These are phyloP conservation scores for Hoplodrina ambigua DNA, from an alignment of 2,888 invertebrate genomes.

Conservation along the genomic window DNA sequence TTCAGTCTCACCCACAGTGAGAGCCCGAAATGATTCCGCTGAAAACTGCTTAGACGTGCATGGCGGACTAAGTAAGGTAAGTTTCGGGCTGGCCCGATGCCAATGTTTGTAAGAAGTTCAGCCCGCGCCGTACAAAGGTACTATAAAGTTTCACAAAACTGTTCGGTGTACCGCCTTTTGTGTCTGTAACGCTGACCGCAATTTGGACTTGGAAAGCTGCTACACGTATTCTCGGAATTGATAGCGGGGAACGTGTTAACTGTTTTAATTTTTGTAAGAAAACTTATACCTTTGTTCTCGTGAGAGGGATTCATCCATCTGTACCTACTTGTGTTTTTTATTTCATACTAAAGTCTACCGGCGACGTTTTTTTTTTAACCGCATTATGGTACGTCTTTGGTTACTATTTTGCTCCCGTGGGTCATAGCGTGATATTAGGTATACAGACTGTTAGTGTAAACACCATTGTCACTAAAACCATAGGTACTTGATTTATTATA, in stretches of 20 bases:
- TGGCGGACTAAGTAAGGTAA: constrained; percentile 75
- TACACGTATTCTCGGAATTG: constrained; percentile 41
- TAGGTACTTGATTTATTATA: no score
- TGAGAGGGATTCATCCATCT: neutral
- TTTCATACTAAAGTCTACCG: no score
- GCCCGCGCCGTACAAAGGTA: constrained; percentile 71
- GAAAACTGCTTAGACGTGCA: constrained; percentile 77
- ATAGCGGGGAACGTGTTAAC: constrained; percentile 44
- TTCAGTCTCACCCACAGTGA: constrained; percentile 45
- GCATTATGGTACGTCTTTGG: no score
- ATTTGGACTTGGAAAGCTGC: constrained; percentile 52
- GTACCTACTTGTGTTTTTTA: no score
- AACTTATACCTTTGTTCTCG: neutral
- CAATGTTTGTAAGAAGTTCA: constrained; percentile 82
- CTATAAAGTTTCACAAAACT: constrained; percentile 76
- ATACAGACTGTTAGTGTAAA: no score
- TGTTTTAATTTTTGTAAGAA: constrained; percentile 14
- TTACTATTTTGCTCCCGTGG: no score
- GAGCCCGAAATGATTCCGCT: constrained; percentile 68
- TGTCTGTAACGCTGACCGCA: constrained; percentile 64
- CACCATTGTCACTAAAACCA: no score
- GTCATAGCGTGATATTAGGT: no score
- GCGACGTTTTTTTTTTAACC: no score
- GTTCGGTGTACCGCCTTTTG: constrained; percentile 67
- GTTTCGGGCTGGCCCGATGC: constrained; percentile 76